Base-by-base conservation (phyloP, 2,113 vertebrate genomes). In the Jacana jacana region DNA sequence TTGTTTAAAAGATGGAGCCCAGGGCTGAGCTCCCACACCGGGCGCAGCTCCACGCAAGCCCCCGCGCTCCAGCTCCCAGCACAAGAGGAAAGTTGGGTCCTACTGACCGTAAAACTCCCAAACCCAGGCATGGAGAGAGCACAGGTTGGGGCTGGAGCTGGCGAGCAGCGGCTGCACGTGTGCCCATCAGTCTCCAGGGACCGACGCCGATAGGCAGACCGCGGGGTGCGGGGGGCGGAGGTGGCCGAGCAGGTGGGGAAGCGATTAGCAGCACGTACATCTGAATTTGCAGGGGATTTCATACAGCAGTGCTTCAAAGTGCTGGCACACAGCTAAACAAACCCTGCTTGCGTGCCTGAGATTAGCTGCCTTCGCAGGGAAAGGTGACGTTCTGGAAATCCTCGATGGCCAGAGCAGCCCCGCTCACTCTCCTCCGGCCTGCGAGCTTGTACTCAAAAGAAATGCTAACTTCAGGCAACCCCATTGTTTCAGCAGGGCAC, bases 231-330 rank as follows among this genome's bases (percentile, higher is more conserved):
- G 93, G 95, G 71, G 86, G 86, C 5, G 9, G 86, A 96, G 97
- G 91, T 48, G 68, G 93, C 94, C 37, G 71, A 97, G 97, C 98
- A 98, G 98, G 97, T 98, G 98, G 98, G 77, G 77, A 94, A 95
- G 96, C 39, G 93, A 97, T 97, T 97, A 98, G 97, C 97, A 93
- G 84, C 80, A 52, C 93, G 87, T 73, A 94, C 90, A 92, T 97
- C 64, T 94, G 96, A 97, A 96, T 97, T 93, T 84, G 83, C 84
- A 95, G 65, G 71, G 98, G 98, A 97, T 97, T 98, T 97, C 97
- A 96, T 93, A 88, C 89, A 91, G 97, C 94, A 93, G 66, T 83
- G 96, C 95, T 91, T 48, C 86, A 80, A 93, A 97, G 97, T 76
- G 57, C 96, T 91, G 94, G 95, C 85, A 52, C 11, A 70, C 96